Conservation (phyloP, 2,888 invertebrate species). For the Lasioglossum lativentre region DNA sequence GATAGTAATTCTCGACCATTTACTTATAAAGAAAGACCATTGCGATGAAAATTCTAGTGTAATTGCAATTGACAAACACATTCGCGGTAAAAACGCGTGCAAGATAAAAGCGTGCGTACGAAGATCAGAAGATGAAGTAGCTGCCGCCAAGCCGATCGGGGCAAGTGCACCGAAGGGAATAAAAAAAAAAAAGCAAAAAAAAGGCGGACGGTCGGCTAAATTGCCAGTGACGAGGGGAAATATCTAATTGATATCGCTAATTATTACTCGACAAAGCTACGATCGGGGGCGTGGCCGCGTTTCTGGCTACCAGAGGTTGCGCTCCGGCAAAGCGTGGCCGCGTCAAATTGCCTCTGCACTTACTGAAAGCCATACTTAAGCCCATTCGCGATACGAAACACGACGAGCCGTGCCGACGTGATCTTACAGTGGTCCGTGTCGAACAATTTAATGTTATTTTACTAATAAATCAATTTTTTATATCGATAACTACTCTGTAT, state of each 20-base stretch:
- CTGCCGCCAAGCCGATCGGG: not conserved
- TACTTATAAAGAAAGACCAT: not conserved
- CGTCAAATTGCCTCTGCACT: slow-evolving; percentile 34
- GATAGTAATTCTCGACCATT: not conserved
- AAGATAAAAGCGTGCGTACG: not conserved
- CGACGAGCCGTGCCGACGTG: slow-evolving; percentile 23
- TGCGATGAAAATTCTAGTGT: not conserved
- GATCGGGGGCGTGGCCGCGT: slow-evolving; percentile 47
- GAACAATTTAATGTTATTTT: not conserved
- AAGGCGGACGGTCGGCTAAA: not conserved
- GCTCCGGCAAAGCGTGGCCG: slow-evolving; percentile 24
- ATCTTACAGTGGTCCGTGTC: not conserved
- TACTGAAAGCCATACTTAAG: slow-evolving; percentile 49
- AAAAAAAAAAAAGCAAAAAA: not conserved
- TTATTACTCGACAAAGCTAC: slow-evolving; percentile 66
- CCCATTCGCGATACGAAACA: not conserved
- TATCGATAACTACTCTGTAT: not conserved
- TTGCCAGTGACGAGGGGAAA: slow-evolving; percentile 67
- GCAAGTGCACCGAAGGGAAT: not conserved
- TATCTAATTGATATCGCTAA: slow-evolving; percentile 74
- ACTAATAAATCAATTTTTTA: not conserved
- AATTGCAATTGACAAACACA: not conserved
- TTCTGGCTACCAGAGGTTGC: slow-evolving; percentile 52
- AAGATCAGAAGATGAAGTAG: slow-evolving; percentile 14
- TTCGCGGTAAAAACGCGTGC: not conserved